A percentile compares a stretch with the other conserved stretches of the same genome.
These are phyloP conservation scores for Damaliscus lunatus DNA, from an alignment of 2,113 vertebrate species.

Conservation along the genomic window DNA sequence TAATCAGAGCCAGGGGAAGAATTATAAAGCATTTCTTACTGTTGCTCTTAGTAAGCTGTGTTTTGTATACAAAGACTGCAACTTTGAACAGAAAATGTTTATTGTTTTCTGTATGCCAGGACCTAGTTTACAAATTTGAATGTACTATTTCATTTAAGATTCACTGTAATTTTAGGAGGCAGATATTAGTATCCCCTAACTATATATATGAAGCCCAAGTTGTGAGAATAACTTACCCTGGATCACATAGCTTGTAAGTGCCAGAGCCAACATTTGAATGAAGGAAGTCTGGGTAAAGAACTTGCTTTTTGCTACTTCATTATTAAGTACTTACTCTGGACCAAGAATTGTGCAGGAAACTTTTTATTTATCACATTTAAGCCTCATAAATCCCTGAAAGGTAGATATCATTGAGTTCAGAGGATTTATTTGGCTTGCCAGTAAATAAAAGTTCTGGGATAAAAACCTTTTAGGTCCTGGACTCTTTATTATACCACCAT, in stretches of 20 bases:
- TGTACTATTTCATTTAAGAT: not conserved
- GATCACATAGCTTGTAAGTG: not conserved
- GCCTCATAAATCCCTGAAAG: not conserved
- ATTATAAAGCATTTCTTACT: not conserved
- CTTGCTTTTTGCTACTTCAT: not conserved
- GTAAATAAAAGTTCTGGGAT: not conserved
- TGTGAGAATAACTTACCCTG: not conserved
- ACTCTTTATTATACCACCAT: not conserved
- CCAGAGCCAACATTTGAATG: not conserved
- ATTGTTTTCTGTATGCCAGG: not conserved
- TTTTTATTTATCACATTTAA: not conserved
- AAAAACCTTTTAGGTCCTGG: not conserved
- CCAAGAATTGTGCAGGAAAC: not conserved
- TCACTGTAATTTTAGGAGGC: not conserved
- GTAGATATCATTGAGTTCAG: not conserved
- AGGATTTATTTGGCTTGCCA: constrained; percentile 2
- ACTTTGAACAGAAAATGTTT: not conserved
- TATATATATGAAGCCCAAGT: not conserved
- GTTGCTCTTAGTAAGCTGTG: not conserved
- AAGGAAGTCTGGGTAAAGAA: not conserved
- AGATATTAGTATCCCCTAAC: not conserved
- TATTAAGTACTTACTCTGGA: not conserved
- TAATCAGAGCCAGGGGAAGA: not conserved
- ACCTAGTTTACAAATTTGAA: not conserved
- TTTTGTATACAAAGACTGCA: not conserved